Base-by-base conservation (phyloP, 2,888 invertebrate species). In the Ommatoiulus sabulosus region DNA sequence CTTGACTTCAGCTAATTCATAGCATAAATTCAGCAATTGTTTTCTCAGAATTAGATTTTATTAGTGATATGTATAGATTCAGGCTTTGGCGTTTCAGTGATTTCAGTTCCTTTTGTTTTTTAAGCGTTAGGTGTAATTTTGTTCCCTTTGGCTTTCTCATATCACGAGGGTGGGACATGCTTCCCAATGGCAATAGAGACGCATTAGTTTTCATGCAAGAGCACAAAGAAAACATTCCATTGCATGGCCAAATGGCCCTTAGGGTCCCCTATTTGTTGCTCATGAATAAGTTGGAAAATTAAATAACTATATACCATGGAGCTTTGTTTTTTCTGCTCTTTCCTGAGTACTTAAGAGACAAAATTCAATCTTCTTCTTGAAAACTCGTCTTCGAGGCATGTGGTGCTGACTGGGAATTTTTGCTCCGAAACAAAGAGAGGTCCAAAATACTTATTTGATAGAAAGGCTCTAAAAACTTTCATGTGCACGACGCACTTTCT, bases 391-490 rank as follows among this genome's bases (percentile, higher is more conserved):
- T 72, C 24, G 2, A 72, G 72, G 72, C 72, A 63, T 20, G 20
- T 63, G 63, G 63, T 20, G 63, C 20, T 63, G 20, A 20, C 63
- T 72, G 10, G 10, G 72, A 72, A 72, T 24, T 72, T 72, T 24
- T 72, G 72, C 72, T 72, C 24, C 24, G 35, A 72, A 72, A 72
- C 72, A 72, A 72, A 63, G 35, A 35, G 35, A n/a, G 72, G 24
- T 1, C 72, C 72, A 72, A 52, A 72, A 72, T 72, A 72, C 72
- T 72, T 72, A 72, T 72, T 72, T 72, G 72, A 72, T 72, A 72
- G 72, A 72, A 72, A 72, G 72, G 72, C 72, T 72, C 24, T 72
- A 72, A 72, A 72, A 72, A 72, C 72, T 72, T 72, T 72, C 24
- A 72, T 72, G 72, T 24, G 72, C 24, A 72, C 72, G 72, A 72